Evolutionary conservation across 2,113 vertebrate species (phyloP).

Genomic region (Larimichthys crocea): DNA sequence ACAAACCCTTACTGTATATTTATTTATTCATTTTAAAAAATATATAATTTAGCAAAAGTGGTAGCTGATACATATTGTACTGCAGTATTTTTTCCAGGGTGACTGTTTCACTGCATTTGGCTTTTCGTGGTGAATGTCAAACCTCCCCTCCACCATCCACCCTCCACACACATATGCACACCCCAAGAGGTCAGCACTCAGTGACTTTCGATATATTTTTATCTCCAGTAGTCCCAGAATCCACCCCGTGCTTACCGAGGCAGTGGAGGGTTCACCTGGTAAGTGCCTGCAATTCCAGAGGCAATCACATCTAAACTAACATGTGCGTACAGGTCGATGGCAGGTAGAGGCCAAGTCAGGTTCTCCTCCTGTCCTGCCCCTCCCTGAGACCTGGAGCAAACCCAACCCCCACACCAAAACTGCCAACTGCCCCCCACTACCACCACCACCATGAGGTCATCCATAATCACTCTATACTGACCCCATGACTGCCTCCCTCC

Average conservation of each 20-base stretch:
- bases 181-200: conserved; percentile 35
- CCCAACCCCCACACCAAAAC: conserved; percentile 23
- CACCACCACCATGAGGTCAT: conserved; percentile 50
- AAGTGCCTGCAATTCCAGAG: conserved; percentile 73
- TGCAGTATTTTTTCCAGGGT: neutral
- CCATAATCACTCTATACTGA: conserved; percentile 62
- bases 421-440: conserved; percentile 4
- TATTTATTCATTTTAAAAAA: too few relatives aligned
- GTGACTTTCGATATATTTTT: conserved; percentile 31
- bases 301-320: conserved; percentile 74
- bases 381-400: conserved; percentile 26
- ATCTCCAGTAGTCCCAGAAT: conserved; percentile 39
- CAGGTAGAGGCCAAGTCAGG: conserved; percentile 54
- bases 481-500: conserved; percentile 37
- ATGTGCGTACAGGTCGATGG: conserved; percentile 46
- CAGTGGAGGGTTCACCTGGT: conserved; percentile 59
- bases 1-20: too few relatives aligned
- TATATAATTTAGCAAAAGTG: neutral
- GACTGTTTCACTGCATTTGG: neutral
- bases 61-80: neutral
- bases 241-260: conserved; percentile 6
- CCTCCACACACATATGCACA: neutral
- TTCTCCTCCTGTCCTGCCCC: conserved; percentile 54
- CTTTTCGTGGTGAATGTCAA: neutral
- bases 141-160: neutral